Base-by-base conservation (phyloP, 2,113 vertebrate species). In the Myodes glareolus region DNA sequence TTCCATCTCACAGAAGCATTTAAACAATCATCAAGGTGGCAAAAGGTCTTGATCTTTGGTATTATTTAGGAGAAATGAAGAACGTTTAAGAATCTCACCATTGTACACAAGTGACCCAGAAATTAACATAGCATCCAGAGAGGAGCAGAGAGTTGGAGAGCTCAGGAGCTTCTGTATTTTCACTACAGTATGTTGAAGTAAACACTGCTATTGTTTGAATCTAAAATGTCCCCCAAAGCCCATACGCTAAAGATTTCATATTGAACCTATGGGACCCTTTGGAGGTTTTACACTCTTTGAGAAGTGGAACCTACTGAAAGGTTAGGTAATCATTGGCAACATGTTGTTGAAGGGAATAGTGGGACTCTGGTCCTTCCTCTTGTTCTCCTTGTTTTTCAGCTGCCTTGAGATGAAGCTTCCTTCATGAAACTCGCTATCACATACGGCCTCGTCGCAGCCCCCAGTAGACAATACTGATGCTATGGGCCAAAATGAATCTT, bases 21-120 rank as follows among this genome's bases (percentile, higher is more conserved):
- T 72, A n/a, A 73, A 55, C 55, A 25, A 84, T 39, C 80, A 9
- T 19, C 11, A 68, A 42, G 50, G 58, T 87, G 25, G 47, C 78
- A 31, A 94, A 91, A 7, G 27, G 80, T 77, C 76, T 17, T 6
- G 13, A 25, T 45, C 58, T 86, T 95, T 70, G n/a, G 82, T 97
- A 45, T 92, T 25, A 95, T 13, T 63, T n/a, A 39, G 65, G 63
- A 80, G 94, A 93, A 77, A 42, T 45, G 65, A 65, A n/a, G 19
- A 90, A 72, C 3, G 52, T 77, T 21, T n/a, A 33, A 9, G 9
- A 94, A 73, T 42, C 6, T 85, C 67, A 76, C 45, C n/a, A 50
- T 85, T 88, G 72, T 45, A 52, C 23, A 33, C 12, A n/a, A 11
- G 33, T n/a, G 10, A 19, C 55, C 29, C 14, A 45, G 25, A 67